Evolutionary conservation across 2,797 vertebrate species (phyloP), one percentile per base, ranked within the genome.

Genomic region (Cottoperca gobio): DNA sequence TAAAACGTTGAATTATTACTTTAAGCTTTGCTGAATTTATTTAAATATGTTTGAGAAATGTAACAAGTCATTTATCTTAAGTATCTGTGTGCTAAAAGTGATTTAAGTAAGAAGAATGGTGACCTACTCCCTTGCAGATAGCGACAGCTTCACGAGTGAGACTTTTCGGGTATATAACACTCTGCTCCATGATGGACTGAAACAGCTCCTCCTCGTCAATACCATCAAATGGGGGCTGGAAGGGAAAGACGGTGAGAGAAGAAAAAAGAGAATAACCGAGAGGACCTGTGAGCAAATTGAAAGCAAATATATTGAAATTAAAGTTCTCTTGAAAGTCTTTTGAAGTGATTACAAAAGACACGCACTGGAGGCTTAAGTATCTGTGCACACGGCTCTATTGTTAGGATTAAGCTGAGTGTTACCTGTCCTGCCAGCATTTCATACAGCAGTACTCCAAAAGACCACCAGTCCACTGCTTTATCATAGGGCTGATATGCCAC

Each of bases 361-460:
- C 71, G 45, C 6, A 81, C 49, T 52, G 57, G 43, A 57, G 74
- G 75, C 55, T 70, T 76, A 43, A 75, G 69, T 12, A 55, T 74
- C 61, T 46, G 46, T 19, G 54, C 45, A 50, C 45, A 40, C 0
- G 11, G 3, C n/a, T 65, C 37, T 69, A 39, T 72, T 73, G 73
- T 73, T 46, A 19, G 58, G 59, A 62, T 59, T 78, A 73, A 70
- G 39, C 13, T 53, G 73, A 64, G 55, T 6, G 42, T 82, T 90
- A 97, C 97, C 96, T 97, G 97, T 80, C 97, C 97, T 7, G 97
- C 96, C 83, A 97, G 84, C 97, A 98, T 97, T 85, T 97, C 97
- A 77, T 97, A 97, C 5, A 97, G 89, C 72, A 98, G 92, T 0
- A 98, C 97, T 33, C 97, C 97, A 48, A 95, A 98, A 9, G 97